phyloP scores from a whole-genome alignment of 1,140 invertebrate genomes.

The Globodera rostochiensis region DNA sequence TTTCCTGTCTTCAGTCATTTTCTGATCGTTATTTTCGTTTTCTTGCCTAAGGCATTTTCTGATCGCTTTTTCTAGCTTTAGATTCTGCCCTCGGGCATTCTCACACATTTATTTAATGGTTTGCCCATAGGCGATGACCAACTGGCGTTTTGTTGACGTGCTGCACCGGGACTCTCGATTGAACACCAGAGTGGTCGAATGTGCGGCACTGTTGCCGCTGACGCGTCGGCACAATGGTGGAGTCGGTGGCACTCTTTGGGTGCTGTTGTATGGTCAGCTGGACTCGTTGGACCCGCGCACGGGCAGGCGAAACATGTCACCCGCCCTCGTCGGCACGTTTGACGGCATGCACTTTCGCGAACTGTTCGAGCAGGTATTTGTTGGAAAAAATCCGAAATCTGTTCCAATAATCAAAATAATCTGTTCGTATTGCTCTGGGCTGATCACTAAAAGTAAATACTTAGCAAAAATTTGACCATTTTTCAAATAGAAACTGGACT shows the following conservation, averaged over 20 bases:
- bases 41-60: too few species aligned
- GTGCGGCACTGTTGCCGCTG: constrained; percentile 13
- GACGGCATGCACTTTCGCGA: constrained; percentile 2
- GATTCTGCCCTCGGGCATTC: too few species aligned
- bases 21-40: too few species aligned
- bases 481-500: constrained; percentile 28
- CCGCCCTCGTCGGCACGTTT: constrained; percentile 24
- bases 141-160: constrained; percentile 30
- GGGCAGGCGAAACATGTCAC: constrained; percentile 24
- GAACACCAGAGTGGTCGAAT: constrained; percentile 31
- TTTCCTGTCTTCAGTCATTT: too few species aligned
- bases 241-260: constrained; percentile 28
- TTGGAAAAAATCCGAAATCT: too few species aligned
- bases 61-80: too few species aligned
- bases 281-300: constrained; percentile 11
- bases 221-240: background rate
- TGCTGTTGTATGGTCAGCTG: constrained; percentile 29
- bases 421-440: too few species aligned
- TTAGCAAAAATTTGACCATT: background rate
- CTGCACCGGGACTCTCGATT: constrained; percentile 21
- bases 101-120: too few species aligned
- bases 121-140: background rate
- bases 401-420: too few species aligned
- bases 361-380: background rate
- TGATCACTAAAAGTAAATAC: background rate